Conservation (phyloP, 2,888 invertebrate species). For the Acheta domesticus region DNA sequence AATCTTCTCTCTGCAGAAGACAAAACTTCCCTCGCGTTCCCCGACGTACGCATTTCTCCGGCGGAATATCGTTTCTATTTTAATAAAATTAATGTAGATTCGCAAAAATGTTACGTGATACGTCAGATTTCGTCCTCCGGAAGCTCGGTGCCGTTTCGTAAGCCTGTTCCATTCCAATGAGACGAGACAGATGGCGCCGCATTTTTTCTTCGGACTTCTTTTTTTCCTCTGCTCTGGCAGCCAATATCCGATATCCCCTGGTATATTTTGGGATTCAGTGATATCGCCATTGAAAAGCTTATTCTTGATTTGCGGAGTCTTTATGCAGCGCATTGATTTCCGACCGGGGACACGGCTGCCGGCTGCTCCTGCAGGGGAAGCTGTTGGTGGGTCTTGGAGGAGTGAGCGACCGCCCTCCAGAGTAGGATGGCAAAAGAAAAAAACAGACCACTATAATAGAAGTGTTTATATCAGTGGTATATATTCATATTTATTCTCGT, state of each 20-base stretch:
- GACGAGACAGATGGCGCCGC: slow-evolving; percentile 1
- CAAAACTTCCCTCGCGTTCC: not conserved
- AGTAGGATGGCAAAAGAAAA: no score
- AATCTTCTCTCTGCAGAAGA: not conserved
- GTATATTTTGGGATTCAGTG: slow-evolving; percentile 8
- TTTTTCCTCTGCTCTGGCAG: not conserved
- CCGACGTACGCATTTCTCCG: not conserved
- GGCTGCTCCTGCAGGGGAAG: no score
- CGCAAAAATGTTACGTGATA: slow-evolving; percentile 9
- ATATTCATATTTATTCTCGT: no score
- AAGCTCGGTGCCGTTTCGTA: not conserved
- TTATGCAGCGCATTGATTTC: not conserved
- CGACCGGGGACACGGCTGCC: not conserved
- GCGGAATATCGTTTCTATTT: not conserved
- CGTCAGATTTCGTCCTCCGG: not conserved
- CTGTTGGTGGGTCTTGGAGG: no score
- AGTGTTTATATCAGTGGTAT: no score
- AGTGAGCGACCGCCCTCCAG: no score
- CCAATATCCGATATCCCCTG: slow-evolving; percentile 11
- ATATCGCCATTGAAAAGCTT: slow-evolving; percentile 2
- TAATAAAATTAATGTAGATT: not conserved
- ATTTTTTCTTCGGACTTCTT: not conserved
- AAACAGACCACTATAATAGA: no score
- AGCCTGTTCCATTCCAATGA: slow-evolving; percentile 18
- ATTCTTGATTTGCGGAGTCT: slow-evolving; percentile 18